Evolutionary conservation across 2,113 vertebrate species (phyloP).

Genomic region (Apteryx mantelli): DNA sequence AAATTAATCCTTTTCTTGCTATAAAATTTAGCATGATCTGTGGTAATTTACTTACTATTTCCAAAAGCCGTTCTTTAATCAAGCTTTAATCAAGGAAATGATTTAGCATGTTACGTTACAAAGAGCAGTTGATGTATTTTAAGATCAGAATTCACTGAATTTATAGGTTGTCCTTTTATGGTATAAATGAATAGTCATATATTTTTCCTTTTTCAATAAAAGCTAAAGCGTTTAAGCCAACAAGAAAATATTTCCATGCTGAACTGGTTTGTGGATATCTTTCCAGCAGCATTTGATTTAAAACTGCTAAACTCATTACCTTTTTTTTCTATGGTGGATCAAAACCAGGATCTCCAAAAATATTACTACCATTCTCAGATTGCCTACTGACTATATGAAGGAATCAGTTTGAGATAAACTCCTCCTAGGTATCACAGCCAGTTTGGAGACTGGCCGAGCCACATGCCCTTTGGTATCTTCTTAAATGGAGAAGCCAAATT

Average conservation of each 20-base stretch:
- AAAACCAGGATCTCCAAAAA: constrained; percentile 73
- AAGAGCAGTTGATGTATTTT: constrained; percentile 34
- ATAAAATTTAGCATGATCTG: background rate
- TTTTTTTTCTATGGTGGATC: constrained; percentile 49
- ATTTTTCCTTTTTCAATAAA: constrained; percentile 77
- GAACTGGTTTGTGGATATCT: constrained; percentile 73
- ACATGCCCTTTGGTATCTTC: constrained; percentile 67
- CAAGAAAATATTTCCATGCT: constrained; percentile 78
- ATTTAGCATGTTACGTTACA: background rate
- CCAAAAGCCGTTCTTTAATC: background rate
- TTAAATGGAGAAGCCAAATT: constrained; percentile 50
- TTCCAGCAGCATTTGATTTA: constrained; percentile 73
- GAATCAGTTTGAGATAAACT: constrained; percentile 56
- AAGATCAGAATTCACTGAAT: background rate
- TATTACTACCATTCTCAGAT: constrained; percentile 62
- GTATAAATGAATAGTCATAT: constrained; percentile 64
- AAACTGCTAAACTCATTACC: constrained; percentile 79
- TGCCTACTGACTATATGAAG: constrained; percentile 64
- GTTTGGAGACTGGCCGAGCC: constrained; percentile 48
- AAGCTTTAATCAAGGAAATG: background rate
- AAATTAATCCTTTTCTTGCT: background rate
- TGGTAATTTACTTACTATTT: background rate
- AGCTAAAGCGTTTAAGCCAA: constrained; percentile 70
- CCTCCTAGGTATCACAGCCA: constrained; percentile 40
- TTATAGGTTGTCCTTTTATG: constrained; percentile 71